Evolutionary conservation across 2,113 vertebrate species (phyloP), one percentile per base, ranked within the genome.

Genomic region (Uropsilus gracilis): DNA sequence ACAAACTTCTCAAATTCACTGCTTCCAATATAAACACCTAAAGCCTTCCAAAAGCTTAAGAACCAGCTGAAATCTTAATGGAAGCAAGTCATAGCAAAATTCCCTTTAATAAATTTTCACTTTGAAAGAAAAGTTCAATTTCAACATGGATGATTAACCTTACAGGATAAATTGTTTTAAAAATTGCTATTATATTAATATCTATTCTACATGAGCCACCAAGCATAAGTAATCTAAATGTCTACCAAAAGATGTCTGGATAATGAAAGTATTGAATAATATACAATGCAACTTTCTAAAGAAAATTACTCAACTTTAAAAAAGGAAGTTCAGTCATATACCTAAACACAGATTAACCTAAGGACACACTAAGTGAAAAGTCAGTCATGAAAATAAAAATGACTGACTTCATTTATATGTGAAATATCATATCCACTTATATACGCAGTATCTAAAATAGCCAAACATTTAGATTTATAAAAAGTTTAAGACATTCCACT

Each of bases 181-280:
- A 85, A 46, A 71, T 57, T 50, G 24, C 76, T 86, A 63, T 46
- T 46, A 72, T 69, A 86, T 50, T 82, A 89, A 94, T 92, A 89
- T 34, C 44, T 86, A 57, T 64, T 90, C 34, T 26, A 55, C 30
- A 92, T 63, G 6, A 61, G 22, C 55, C 82, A 82, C 81, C 39
- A 93, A 42, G 39, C 57, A 16, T 24, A 44, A 66, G 48, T 9
- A 72, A 78, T n/a, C 32, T 57, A 89, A 80, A 85, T 66, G 50
- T 69, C 24, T 18, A 81, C 4, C 26, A 20, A 59, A 39, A 81
- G 42, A 87, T 42, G 28, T 42, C 71, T n/a, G 34, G 50, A 63
- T 39, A 83, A 73, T 73, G 26, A 55, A 95, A 78, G 80, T 42
- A 30, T 28, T 28, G 61, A 34, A 20, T 48, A 90, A 14, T 53